These are phyloP conservation scores for Scleropages formosus DNA, from an alignment of 2,797 vertebrate species.

Conservation along the genomic window DNA sequence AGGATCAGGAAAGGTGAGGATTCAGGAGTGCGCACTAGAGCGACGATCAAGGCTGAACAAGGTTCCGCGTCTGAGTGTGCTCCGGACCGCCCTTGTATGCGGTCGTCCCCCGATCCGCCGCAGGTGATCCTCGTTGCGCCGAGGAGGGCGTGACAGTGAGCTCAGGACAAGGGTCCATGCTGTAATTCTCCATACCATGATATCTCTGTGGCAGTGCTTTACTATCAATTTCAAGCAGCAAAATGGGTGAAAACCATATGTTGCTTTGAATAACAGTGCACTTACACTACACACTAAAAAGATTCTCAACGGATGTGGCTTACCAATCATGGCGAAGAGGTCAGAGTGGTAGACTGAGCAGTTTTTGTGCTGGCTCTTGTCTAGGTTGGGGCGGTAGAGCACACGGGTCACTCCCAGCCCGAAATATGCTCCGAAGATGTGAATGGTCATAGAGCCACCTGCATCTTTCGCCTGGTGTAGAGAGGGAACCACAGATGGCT, in stretches of 20 bases:
- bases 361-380: slow-evolving; percentile 72
- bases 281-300: too few relatives aligned
- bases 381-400: slow-evolving; percentile 68
- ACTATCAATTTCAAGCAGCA: too few relatives aligned
- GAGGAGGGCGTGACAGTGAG: too few relatives aligned
- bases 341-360: slow-evolving; percentile 72
- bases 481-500: background rate
- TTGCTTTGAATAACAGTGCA: background rate
- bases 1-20: too few relatives aligned
- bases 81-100: too few relatives aligned
- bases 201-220: background rate
- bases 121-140: too few relatives aligned
- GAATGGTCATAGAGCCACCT: slow-evolving; percentile 87
- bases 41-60: too few relatives aligned
- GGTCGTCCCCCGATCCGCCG: too few relatives aligned
- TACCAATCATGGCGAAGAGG: slow-evolving; percentile 85
- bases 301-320: slow-evolving; percentile 19
- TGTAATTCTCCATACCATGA: background rate
- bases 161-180: too few relatives aligned
- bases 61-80: too few relatives aligned
- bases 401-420: slow-evolving; percentile 79
- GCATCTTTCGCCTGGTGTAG: slow-evolving; percentile 78
- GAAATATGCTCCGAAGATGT: slow-evolving; percentile 89
- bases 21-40: too few relatives aligned
- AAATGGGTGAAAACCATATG: too few relatives aligned